These are phyloP conservation scores for Cheilosia soror DNA, from an alignment of 2,888 invertebrate genomes.

Conservation along the genomic window DNA sequence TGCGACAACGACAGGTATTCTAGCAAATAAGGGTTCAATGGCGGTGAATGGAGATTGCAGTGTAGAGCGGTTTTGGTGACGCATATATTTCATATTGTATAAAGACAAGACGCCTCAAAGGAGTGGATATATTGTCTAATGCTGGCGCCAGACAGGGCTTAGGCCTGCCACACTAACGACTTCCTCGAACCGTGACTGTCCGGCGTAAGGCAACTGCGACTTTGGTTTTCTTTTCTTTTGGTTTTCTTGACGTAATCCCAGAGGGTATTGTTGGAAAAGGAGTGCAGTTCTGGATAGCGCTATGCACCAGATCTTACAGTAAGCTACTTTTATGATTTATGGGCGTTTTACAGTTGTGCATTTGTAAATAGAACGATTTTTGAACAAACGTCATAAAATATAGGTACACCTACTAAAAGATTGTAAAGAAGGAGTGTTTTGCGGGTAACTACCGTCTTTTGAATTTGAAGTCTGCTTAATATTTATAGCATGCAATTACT, in stretches of 20 bases:
- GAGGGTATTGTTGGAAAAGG: constrained; percentile 31
- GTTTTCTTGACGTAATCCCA: constrained; percentile 67
- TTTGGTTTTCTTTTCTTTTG: constrained; percentile 47
- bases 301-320: constrained; percentile 44
- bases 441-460: constrained; percentile 21
- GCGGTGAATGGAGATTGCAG: constrained; percentile 58
- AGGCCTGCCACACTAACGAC: constrained; percentile 75
- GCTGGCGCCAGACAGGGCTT: constrained; percentile 83
- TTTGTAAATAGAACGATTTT: constrained; percentile 43
- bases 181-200: constrained; percentile 42
- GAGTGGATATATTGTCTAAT: constrained; percentile 79
- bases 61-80: constrained; percentile 63
- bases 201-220: constrained; percentile 39
- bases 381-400: constrained; percentile 47
- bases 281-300: constrained; percentile 17
- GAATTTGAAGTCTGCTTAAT: background rate
- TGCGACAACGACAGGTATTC: constrained; percentile 55
- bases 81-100: constrained; percentile 68
- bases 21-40: constrained; percentile 53
- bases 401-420: background rate
- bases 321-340: constrained; percentile 53
- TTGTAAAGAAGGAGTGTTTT: background rate
- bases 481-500: background rate
- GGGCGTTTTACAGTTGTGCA: constrained; percentile 55
- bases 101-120: constrained; percentile 53